Evolutionary conservation across 2,113 vertebrate genomes (phyloP), one percentile per base, ranked within the genome.

Genomic region (Sclerurus mexicanus): DNA sequence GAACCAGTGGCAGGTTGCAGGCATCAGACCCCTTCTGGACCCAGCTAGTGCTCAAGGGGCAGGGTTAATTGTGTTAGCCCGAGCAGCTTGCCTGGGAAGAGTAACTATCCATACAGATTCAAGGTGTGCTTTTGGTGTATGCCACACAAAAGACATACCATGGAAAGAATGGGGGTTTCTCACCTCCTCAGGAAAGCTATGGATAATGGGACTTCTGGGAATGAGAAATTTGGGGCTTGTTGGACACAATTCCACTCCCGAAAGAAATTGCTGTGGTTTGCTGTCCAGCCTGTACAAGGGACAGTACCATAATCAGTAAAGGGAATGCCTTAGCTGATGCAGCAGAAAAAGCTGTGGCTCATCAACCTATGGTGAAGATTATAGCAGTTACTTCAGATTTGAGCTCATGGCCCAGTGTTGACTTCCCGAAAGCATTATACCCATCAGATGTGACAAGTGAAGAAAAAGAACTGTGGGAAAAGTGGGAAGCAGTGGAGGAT

Each of bases 291-390:
- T 50, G 9, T 23, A n/a, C 19, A 37, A 30, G n/a, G 20, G 20
- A 66, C 14, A 13, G 5, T 15, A 10, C 39, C 0, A 0, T 59
- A 50, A 44, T 18, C 19, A 55, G 49, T 35, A 56, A 80, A 60
- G 35, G 28, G 33, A 76, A 44, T 22, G 21, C 13, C 37, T 44
- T 14, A 46, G 64, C 18, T 46, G 25, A 24, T 6, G n/a, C 25
- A 50, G 59, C 30, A 73, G 42, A 5, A 5, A 42, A 60, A 50
- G 52, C 24, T 0, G 1, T 2, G 5, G 50, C 25, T n/a, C 0
- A 0, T 47, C 58, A 59, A 0, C 35, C 27, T 42, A 31, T 0
- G 3, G 28, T 44, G 59, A 35, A 44, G n/a, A 42, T 23, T 20
- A 9, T 10, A 35, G 67, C n/a, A 37, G 15, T 37, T 28, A 21